Evolutionary conservation across 2,113 vertebrate genomes (phyloP), one percentile per base, ranked within the genome.

Genomic region (Microcebus murinus): DNA sequence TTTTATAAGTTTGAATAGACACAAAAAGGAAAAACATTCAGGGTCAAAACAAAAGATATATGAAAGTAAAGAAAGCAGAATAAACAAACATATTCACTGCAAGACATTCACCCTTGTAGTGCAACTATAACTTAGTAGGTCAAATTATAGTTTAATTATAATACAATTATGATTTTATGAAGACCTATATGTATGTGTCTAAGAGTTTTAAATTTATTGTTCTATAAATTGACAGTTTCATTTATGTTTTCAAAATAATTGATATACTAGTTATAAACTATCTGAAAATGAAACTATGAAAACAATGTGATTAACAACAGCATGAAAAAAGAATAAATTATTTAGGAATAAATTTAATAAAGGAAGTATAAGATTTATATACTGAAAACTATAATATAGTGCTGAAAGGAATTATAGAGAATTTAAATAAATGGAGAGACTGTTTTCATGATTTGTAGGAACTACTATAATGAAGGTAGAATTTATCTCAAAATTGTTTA

Each of bases 181-280:
- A 10, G 29, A 55, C 10, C 17, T 80, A 76, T 52, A 39, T 76
- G 1, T 4, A 70, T 20, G 82, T 15, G 15, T 59, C 39, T 96
- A 39, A 89, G 6, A 63, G 2, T 45, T 67, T 7, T 59, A 11
- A 59, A 68, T 59, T 39, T 85, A 1, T 65, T 70, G 21, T 88
- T n/a, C 52, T 42, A 65, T 18, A 77, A 89, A 57, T 11, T 80
- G 8, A 42, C 17, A 83, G 4, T 74, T 85, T 85, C 6, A 71
- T n/a, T 70, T 65, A 65, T 42, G 0, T 36, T 87, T 93, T 87
- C 80, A 95, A 89, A 90, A 29, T n/a, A 80, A 85, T 25, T 96
- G n/a, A 73, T 27, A 29, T 23, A 39, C 1, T 52, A 39, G 21
- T 18, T 4, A 29, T 36, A 76, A 57, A 65, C 9, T 61, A 55